These are phyloP conservation scores for Hestina assimilis DNA, from an alignment of 1,140 invertebrate genomes.

Conservation along the genomic window DNA sequence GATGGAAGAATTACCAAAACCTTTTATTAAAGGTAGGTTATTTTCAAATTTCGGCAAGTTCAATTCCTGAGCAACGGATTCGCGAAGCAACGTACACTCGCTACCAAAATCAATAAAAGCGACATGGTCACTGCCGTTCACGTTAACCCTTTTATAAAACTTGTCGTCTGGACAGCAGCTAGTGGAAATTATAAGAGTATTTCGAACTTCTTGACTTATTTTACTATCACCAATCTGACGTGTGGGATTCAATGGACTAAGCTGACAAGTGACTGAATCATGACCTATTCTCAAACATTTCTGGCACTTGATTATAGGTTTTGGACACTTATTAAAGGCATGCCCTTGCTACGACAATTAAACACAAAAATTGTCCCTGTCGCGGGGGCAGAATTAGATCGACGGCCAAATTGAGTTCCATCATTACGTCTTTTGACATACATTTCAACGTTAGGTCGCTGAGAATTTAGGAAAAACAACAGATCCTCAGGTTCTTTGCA, in stretches of 20 bases:
- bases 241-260: background rate
- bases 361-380: background rate
- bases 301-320: background rate
- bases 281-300: background rate
- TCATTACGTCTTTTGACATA: background rate
- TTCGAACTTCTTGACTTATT: background rate
- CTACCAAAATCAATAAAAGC: slow-evolving; percentile 27
- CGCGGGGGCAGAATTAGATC: background rate
- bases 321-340: background rate
- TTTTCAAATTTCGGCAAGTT: slow-evolving; percentile 21
- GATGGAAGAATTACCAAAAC: slow-evolving; percentile 28
- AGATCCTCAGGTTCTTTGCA: background rate
- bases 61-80: slow-evolving; percentile 12
- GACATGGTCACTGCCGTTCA: slow-evolving; percentile 4
- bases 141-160: slow-evolving; percentile 17
- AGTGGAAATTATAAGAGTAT: slow-evolving; percentile 17
- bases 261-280: background rate
- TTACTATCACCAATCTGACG: background rate
- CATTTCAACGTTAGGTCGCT: background rate
- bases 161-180: slow-evolving; percentile 15
- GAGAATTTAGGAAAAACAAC: background rate
- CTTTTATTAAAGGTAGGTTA: slow-evolving; percentile 21
- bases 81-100: slow-evolving; percentile 20
- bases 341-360: background rate
- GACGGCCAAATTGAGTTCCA: background rate